Evolutionary conservation across 2,888 invertebrate species (phyloP).

Genomic region (Syrista parreyssii): DNA sequence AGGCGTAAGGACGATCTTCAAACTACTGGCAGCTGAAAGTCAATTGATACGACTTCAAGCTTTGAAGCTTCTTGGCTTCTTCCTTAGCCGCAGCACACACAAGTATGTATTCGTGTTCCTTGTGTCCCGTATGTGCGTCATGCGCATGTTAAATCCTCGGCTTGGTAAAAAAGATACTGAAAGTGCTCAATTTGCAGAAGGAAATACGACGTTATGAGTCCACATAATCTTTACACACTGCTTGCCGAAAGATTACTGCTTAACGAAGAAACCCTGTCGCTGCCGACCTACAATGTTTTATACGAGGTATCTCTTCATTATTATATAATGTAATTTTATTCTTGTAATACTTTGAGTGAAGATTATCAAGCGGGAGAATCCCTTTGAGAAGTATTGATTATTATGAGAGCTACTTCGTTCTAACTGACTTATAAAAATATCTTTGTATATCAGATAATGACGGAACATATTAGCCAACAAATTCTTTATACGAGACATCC

Average conservation of each 20-base stretch:
- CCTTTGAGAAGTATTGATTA: neutral
- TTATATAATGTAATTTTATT: conserved; percentile 12
- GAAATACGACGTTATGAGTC: conserved; percentile 99
- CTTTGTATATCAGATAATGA: conserved; percentile 78
- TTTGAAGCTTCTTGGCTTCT: conserved; percentile 96
- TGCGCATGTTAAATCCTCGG: neutral
- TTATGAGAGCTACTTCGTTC: neutral
- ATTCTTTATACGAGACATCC: conserved; percentile 93
- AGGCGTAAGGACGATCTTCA: conserved; percentile 96
- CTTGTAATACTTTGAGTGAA: neutral
- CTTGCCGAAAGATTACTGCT: conserved; percentile 91
- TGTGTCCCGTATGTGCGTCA: neutral
- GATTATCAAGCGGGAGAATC: neutral
- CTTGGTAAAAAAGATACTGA: conserved; percentile 3
- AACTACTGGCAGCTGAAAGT: conserved; percentile 94
- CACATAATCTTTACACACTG: conserved; percentile 97
- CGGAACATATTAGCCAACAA: conserved; percentile 96
- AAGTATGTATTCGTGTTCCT: conserved; percentile 75
- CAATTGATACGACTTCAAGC: conserved; percentile 96
- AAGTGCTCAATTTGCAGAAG: conserved; percentile 72
- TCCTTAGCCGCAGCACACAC: conserved; percentile 96
- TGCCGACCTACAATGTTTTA: conserved; percentile 97
- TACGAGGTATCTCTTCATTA: conserved; percentile 77
- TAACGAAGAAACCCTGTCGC: conserved; percentile 88
- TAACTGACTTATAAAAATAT: neutral